Base-by-base conservation (phyloP, 2,888 invertebrate genomes). In the Aspidapion aeneum region DNA sequence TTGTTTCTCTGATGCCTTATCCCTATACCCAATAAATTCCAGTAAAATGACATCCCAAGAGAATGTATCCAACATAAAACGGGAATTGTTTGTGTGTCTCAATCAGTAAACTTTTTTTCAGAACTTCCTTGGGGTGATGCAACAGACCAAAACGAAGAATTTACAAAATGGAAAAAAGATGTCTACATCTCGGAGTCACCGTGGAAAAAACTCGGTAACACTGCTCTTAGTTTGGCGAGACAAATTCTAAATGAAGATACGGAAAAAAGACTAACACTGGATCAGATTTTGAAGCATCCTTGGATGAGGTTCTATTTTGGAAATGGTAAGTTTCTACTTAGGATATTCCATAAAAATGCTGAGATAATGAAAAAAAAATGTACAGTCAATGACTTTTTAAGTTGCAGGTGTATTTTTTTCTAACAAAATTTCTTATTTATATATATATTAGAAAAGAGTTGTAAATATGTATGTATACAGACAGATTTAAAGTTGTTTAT, bases 121-220 rank as follows among this genome's bases (percentile, higher is more conserved):
- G 97, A 98, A 82, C 81, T 98, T 73, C 97, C 98, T 55, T 98
- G 98, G 98, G 93, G 95, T 82, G 89, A 91, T 75, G 92, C 98
- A 3, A 82, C 85, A 63, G 76, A 79, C 57, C 82, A 83, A 19
- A 93, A 91, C 76, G 74, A 79, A 65, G 93, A 94, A 74, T 97
- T 87, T 80, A 79, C 82, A 56, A 84, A 85, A 65, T 97, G 93
- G 92, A 87, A 85, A 73, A 85, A 86, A 48, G 86, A 88, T 70
- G 81, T 82, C 67, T 89, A 89, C 78, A 84, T 87, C 70, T 83
- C 84, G 51, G 80, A 83, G 58, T 85, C 87, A 7, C 93, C 94
- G 0, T 95, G 94, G 94, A 87, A 84, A 69, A 93, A 93, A 80
- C 81, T 95, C 71, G 89, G 90, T 72, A 89, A 87, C 57, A 80